Evolutionary conservation across 2,888 invertebrate species (phyloP).

Genomic region (Dione vanillae): DNA sequence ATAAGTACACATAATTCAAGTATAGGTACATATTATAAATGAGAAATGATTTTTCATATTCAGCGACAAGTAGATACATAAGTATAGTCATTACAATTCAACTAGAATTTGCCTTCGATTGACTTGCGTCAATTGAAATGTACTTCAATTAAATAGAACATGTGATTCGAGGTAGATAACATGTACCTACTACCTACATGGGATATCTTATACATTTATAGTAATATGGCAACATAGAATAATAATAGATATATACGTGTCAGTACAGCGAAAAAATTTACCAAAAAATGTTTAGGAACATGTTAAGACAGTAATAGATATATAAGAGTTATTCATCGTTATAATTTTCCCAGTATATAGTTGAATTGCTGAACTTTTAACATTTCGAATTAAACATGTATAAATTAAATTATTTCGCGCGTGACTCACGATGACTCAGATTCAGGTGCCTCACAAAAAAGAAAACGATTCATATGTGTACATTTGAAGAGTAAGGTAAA

Average conservation of each 20-base stretch:
- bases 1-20: not conserved
- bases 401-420: constrained; percentile 19
- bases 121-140: constrained; percentile 24
- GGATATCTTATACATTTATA: not conserved
- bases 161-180: constrained; percentile 3
- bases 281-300: no score
- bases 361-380: not conserved
- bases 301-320: no score
- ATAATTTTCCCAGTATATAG: not conserved
- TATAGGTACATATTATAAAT: not conserved
- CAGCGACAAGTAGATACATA: not conserved
- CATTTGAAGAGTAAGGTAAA: constrained; percentile 20
- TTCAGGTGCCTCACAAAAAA: constrained; percentile 17
- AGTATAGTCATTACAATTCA: constrained; percentile 10
- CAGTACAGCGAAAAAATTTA: not conserved
- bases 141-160: constrained; percentile 23
- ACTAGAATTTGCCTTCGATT: constrained; percentile 14
- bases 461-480: constrained; percentile 6
- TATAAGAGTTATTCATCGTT: not conserved
- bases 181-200: no score
- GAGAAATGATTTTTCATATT: not conserved
- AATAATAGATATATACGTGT: no score
- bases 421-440: constrained; percentile 33
- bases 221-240: not conserved
- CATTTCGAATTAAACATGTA: not conserved